A percentile compares a stretch with the other conserved stretches of the same genome.
Evolutionary conservation across 2,797 vertebrate genomes (phyloP).

Genomic region (Coreius guichenoti): DNA sequence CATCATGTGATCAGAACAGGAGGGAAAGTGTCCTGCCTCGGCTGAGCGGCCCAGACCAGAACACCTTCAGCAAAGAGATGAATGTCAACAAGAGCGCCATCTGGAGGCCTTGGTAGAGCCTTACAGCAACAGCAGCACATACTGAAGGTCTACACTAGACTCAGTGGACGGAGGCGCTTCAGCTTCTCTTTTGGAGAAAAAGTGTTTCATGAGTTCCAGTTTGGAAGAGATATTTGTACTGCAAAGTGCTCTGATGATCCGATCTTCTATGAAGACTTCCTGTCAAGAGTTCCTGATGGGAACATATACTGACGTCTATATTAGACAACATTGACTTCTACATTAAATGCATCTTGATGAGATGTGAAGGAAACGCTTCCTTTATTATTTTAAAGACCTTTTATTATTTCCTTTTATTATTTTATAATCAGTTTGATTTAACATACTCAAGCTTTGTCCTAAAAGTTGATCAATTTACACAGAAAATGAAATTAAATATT

Average conservation of each 20-base stretch:
- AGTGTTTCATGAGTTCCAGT: not conserved
- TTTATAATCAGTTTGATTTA: too few species aligned
- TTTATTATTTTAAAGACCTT: too few species aligned
- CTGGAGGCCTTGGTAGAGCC: constrained; percentile 50
- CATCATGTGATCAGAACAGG: constrained; percentile 34
- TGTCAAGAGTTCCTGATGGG: constrained; percentile 19
- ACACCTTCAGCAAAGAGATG: constrained; percentile 40
- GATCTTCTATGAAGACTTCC: not conserved
- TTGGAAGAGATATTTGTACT: constrained; percentile 24
- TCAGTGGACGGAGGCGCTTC: too few species aligned
- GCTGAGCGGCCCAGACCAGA: constrained; percentile 22
- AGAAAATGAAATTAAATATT: not conserved
- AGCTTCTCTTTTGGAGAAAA: not conserved
- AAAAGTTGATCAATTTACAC: not conserved
- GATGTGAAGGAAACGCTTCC: not conserved
- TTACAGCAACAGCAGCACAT: not conserved
- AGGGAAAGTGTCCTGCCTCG: constrained; percentile 15
- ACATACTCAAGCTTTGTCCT: not conserved
- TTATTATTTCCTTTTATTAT: too few species aligned
- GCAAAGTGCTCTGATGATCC: not conserved
- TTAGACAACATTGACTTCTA: constrained; percentile 17
- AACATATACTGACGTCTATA: not conserved
- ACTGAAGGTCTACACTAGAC: not conserved
- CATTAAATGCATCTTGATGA: not conserved
- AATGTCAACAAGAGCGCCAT: constrained; percentile 19